Evolutionary conservation across 2,113 vertebrate species (phyloP), one percentile per base, ranked within the genome.

Genomic region (Orientallactaga bullata): DNA sequence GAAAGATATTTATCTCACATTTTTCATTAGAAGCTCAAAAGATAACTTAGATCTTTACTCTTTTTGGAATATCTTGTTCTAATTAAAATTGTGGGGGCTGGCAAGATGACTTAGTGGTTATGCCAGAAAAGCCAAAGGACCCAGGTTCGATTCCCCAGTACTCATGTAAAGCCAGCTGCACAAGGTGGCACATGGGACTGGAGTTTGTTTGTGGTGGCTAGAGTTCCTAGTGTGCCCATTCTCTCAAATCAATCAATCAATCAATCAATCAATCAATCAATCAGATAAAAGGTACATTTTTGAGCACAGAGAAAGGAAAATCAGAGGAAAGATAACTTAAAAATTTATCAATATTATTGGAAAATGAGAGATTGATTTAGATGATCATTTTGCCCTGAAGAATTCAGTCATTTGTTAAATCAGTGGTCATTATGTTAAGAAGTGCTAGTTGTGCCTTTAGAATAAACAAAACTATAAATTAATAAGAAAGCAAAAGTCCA

Each of bases 391-490:
- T 28, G 39, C 42, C 63, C 0, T 55, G 21, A 60, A 0, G 15
- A 90, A 51, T 13, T 93, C 51, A 95, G n/a, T 90, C 28, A 2
- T 85, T 95, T 90, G 47, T 89, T 69, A 90, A 71, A 71, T 63
- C 66, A 69, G 55, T 60, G 21, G 79, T 88, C 1, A 17, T 95
- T 95, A 76, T n/a, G 16, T 65, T 72, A 92, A n/a, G 85, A 94
- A 68, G 88, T 77, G 0, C 47, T 90, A 9, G 63, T 76, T 97
- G 82, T 94, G 28, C 61, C 15, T 74, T 96, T 73, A 72, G 89
- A 90, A 47, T 63, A 90, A 90, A 84, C 78, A 92, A 96, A 93
- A 85, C 80, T 76, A 39, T 74, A 81, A 65, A 16, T 85, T 95
- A 80, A 92, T 74, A 82, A 74, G 39, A 92, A 23, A 85, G 93